A percentile compares a stretch with the other conserved stretches of the same genome.
Conservation (phyloP, 1,140 invertebrate species). For the Cotesia glomerata region DNA sequence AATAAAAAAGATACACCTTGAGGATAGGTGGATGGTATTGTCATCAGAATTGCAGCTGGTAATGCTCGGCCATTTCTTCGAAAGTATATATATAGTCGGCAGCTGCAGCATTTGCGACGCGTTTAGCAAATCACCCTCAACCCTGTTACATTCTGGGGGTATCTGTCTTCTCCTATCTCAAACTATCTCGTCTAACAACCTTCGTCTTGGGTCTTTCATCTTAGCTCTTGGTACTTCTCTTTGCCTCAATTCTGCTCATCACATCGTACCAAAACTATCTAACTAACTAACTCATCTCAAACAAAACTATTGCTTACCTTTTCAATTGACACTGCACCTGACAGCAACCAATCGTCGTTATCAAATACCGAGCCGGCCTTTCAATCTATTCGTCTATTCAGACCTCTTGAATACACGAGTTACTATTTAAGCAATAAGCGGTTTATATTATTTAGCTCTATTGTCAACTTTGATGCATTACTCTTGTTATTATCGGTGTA, state of each 20-base stretch:
- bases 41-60: neutral
- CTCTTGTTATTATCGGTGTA: too few species aligned
- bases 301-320: too few species aligned
- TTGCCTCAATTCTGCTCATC: neutral
- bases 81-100: neutral
- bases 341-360: too few species aligned
- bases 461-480: too few species aligned
- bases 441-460: too few species aligned
- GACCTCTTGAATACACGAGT: too few species aligned
- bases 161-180: neutral
- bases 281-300: too few species aligned
- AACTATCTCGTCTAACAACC: neutral
- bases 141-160: neutral
- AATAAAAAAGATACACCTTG: neutral
- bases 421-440: too few species aligned
- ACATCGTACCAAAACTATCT: too few species aligned
- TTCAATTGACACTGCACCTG: too few species aligned
- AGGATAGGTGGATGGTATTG: neutral
- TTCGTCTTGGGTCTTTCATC: neutral
- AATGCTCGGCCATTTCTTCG: neutral
- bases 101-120: slow-evolving; percentile 2
- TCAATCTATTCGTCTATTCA: too few species aligned
- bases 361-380: too few species aligned
- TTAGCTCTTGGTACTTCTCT: neutral
- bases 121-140: slow-evolving; percentile 5